Percentiles rank a stretch among this genome's conserved stretches.
Conservation (phyloP, 2,888 invertebrate genomes). For the Epistrophella euchroma region DNA sequence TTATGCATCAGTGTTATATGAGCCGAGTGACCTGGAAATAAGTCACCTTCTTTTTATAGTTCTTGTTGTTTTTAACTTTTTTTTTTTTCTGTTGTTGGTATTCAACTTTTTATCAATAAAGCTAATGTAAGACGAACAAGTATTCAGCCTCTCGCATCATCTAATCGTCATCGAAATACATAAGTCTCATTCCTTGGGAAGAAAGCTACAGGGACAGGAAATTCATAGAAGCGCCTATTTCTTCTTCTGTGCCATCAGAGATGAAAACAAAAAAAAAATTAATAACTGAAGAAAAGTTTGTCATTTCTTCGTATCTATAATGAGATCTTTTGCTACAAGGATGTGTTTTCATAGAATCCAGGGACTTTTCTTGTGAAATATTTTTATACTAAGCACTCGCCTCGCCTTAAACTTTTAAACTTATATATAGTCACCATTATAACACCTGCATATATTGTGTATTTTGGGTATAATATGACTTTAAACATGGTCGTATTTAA, state of each 20-base stretch:
- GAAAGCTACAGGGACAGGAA: constrained; percentile 33
- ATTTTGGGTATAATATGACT: constrained; percentile 7
- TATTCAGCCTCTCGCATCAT: constrained; percentile 32
- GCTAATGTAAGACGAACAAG: constrained; percentile 63
- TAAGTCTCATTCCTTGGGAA: constrained; percentile 11
- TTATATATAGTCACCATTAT: constrained; percentile 41
- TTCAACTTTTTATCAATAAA: constrained; percentile 47
- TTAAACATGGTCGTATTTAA: constrained; percentile 13
- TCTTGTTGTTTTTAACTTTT: background rate
- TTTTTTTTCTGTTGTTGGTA: background rate
- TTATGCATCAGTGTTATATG: constrained; percentile 14
- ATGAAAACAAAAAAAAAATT: background rate
- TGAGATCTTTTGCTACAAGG: constrained; percentile 73
- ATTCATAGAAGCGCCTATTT: constrained; percentile 6
- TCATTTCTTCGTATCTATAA: constrained; percentile 73
- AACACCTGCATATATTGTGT: constrained; percentile 55
- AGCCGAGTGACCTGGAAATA: constrained; percentile 63
- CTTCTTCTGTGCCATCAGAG: constrained; percentile 7
- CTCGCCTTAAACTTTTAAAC: constrained; percentile 65
- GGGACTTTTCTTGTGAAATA: constrained; percentile 44
- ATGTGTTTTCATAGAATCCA: constrained; percentile 66
- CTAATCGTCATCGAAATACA: constrained; percentile 67
- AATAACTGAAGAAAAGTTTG: constrained; percentile 65
- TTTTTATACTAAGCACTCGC: constrained; percentile 45
- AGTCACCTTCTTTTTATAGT: constrained; percentile 28